Base-by-base conservation (phyloP, 2,797 vertebrate species). In the Syngnathus rostellatus region DNA sequence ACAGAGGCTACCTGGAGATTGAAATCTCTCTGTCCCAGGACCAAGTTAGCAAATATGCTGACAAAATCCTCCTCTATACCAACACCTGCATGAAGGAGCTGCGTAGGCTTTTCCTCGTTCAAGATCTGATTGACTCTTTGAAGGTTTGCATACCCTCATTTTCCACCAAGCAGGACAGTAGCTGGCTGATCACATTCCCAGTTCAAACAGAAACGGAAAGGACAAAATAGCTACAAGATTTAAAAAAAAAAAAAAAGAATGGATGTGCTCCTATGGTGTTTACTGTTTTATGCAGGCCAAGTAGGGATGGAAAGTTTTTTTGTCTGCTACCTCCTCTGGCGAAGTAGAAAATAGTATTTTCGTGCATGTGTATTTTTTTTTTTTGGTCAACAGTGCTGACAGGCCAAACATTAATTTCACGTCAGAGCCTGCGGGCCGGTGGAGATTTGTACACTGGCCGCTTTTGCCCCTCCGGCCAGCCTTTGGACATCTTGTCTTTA, bases 11-110 rank as follows among this genome's bases (percentile, higher is more conserved):
- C 88, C 80, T 99, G 93, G 97, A 99, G 81, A 89, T 96, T 63
- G 96, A 99, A 85, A 94, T 98, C 63, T 90, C 94, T 69, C 93
- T 99, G 41, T 98, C 97, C 82, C 94, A 95, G 89, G 96, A 98
- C 82, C 97, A 99, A 92, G 96, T 98, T 77, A 94, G 94, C 79
- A 98, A 96, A 90, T 98, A 98, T 78, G 95, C 96, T 2, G 95
- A 98, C 84, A 98, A 95, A 83, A 92, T 94, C 75, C 93, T 98
- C 81, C 90, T 94, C 77, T 98, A 98, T 1, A 78, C 93, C 82
- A 99, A 99, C 90, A 94, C 89, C 89, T 95, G 94, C 31, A 91
- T 96, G 82, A 95, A 93, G 85, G 97, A 99, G 85, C 94, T 98
- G 59, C 93, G 96, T 76, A 91, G 96, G 83, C 94, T 99, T 76